A percentile compares a stretch with the other conserved stretches of the same genome.
Conservation (phyloP, 2,888 invertebrate species). For the Drosophila barbarae region DNA sequence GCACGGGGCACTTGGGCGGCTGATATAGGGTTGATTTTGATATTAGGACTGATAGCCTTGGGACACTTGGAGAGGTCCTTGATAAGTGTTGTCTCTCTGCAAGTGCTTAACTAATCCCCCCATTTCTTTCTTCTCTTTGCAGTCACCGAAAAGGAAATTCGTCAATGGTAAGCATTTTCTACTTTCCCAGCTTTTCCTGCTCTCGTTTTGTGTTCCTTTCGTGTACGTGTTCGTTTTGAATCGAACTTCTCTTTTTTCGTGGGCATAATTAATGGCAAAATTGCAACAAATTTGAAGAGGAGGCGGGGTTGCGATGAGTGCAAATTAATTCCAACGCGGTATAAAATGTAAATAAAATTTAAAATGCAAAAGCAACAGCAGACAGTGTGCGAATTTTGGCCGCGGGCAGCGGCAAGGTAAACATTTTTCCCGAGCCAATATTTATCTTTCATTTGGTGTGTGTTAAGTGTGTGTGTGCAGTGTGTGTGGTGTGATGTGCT, state of each 20-base stretch:
- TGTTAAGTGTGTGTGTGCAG: neutral
- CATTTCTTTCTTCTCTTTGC: slow-evolving; percentile 81
- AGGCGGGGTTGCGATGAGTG: neutral
- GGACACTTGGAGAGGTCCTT: slow-evolving; percentile 12
- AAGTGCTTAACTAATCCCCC: slow-evolving; percentile 27
- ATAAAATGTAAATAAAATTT: slow-evolving; percentile 24
- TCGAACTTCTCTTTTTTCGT: neutral
- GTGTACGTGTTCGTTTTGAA: neutral
- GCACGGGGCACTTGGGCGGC: slow-evolving; percentile 34
- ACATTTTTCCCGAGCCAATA: slow-evolving; percentile 26
- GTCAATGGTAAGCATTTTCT: slow-evolving; percentile 86
- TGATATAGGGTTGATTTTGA: slow-evolving; percentile 16
- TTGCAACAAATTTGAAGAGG: slow-evolving; percentile 2
- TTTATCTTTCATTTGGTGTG: slow-evolving; percentile 30
- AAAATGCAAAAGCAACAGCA: slow-evolving; percentile 22
- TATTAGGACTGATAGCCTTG: slow-evolving; percentile 34
- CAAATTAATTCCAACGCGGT: slow-evolving; percentile 12
- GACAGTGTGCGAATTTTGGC: slow-evolving; percentile 10
- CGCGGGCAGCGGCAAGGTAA: slow-evolving; percentile 10
- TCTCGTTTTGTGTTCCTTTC: neutral
- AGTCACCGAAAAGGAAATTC: slow-evolving; percentile 94
- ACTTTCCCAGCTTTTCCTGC: neutral
- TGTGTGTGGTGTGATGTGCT: neutral
- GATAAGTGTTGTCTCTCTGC: slow-evolving; percentile 14
- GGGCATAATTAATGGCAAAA: slow-evolving; percentile 23